Evolutionary conservation across 2,888 invertebrate species (phyloP), one percentile per base, ranked within the genome.

Genomic region (Campopleginae sp.): DNA sequence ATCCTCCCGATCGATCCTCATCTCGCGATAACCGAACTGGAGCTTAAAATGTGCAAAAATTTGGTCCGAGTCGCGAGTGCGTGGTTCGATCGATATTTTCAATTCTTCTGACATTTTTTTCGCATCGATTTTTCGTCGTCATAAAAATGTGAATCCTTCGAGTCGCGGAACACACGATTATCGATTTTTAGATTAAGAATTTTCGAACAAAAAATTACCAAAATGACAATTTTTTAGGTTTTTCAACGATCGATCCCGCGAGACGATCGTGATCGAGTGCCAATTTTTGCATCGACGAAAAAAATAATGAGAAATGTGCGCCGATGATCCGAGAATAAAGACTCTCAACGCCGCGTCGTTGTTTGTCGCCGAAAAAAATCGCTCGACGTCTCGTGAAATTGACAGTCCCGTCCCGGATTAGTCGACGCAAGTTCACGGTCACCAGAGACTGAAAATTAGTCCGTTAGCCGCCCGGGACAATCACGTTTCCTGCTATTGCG

Each of bases 381-480:
- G 54, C 23, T 54, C 14, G 63, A 27, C 27, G 68, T n/a, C 42
- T 17, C 38, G 80, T 66, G 65, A 84, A 79, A 80, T 80, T 71
- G 72, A 38, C 74, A 46, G 33, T 48, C 19, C 17, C n/a, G 33
- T n/a, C n/a, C 54, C 27, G 14, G 23, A 58, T 72, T 70, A 58
- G 77, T 42, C 65, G 44, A 68, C n/a, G n/a, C 84, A 80, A 84
- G 84, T 84, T 84, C 80, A 84, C 81, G 72, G 77, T 74, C 80
- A 33, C 71, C 51, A 80, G 61, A n/a, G 10, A 42, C 14, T 8
- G 66, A 33, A 33, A 46, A 46, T 68, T 42, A 27, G 80, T 48
- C 63, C 75, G 84, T 80, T 80, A 63, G 71, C 70, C n/a, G 71
- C 70, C n/a, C 46, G 75, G 44, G 68, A 76, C 70, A 61, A 65